A percentile compares a stretch with the other conserved stretches of the same genome.
phyloP scores from a whole-genome alignment of 2,888 invertebrate species.

The Diarsia brunnea region DNA sequence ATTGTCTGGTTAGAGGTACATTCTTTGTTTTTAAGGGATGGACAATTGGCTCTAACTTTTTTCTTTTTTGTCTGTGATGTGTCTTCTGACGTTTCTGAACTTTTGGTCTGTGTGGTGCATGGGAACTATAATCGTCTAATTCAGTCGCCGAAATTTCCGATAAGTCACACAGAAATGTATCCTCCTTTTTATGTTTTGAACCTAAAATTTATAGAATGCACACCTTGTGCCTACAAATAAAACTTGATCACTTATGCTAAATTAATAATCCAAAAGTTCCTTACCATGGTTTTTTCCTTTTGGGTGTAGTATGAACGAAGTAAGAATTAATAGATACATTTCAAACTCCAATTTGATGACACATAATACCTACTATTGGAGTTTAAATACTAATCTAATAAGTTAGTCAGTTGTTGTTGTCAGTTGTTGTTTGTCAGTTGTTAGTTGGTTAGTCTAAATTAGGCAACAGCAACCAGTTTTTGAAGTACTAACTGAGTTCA shows the following conservation, averaged over 20 bases:
- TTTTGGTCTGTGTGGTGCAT: constrained; percentile 62
- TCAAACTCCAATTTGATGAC: not conserved
- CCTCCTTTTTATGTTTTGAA: constrained; percentile 70
- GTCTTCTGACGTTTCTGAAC: constrained; percentile 72
- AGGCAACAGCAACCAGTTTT: too few species aligned
- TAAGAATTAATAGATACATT: constrained; percentile 11
- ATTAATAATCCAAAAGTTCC: constrained; percentile 20
- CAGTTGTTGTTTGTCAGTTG: too few species aligned
- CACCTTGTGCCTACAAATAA: constrained; percentile 60
- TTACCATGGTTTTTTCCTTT: constrained; percentile 55
- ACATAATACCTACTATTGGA: not conserved
- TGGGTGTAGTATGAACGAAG: constrained; percentile 9
- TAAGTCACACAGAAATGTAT: constrained; percentile 73
- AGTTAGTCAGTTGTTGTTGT: too few species aligned
- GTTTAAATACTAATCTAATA: not conserved
- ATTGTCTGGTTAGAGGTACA: constrained; percentile 65
- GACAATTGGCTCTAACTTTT: constrained; percentile 70
- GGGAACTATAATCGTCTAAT: constrained; percentile 74
- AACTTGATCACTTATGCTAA: constrained; percentile 43
- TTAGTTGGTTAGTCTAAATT: too few species aligned
- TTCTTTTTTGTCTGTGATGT: constrained; percentile 76
- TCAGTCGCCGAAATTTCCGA: constrained; percentile 83
- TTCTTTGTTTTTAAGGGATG: constrained; percentile 62
- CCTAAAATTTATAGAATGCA: constrained; percentile 71
- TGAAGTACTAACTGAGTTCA: too few species aligned